Percentiles rank a stretch among this genome's conserved stretches.
These are phyloP conservation scores for Prunella strophiata DNA, from an alignment of 2,797 vertebrate genomes.

Conservation along the genomic window DNA sequence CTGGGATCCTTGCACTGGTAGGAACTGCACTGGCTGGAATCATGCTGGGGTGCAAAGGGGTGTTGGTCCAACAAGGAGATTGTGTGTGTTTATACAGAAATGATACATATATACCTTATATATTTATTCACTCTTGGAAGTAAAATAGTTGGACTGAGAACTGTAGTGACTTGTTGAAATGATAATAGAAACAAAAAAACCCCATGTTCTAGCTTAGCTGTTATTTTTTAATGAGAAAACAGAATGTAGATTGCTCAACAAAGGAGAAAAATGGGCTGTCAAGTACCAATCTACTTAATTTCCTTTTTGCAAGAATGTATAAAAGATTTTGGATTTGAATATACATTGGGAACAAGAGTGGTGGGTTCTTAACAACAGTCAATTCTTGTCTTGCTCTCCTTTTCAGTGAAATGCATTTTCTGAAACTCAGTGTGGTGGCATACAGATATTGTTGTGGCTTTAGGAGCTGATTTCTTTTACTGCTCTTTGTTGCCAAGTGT, in stretches of 20 bases:
- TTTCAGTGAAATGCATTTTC: neutral
- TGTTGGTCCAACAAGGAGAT: neutral
- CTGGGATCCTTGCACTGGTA: neutral
- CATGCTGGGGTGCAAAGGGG: neutral
- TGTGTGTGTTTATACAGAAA: neutral
- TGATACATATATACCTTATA: no score
- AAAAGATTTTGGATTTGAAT: neutral
- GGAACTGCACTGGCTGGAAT: neutral
- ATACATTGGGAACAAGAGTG: neutral
- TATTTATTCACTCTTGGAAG: neutral
- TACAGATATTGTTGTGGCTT: neutral
- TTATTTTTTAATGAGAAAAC: neutral
- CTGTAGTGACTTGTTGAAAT: neutral
- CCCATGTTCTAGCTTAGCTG: accelerated
- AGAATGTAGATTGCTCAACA: neutral
- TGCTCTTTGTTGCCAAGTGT: neutral
- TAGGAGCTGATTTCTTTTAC: neutral
- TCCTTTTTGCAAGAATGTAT: neutral
- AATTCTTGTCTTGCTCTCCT: neutral
- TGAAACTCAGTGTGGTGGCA: neutral
- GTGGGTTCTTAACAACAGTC: neutral
- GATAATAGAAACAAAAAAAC: neutral
- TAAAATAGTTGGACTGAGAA: neutral
- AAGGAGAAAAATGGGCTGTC: neutral
- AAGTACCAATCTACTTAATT: neutral